These are phyloP conservation scores for Ranitomeya variabilis DNA, from an alignment of 2,113 vertebrate genomes.

Conservation along the genomic window DNA sequence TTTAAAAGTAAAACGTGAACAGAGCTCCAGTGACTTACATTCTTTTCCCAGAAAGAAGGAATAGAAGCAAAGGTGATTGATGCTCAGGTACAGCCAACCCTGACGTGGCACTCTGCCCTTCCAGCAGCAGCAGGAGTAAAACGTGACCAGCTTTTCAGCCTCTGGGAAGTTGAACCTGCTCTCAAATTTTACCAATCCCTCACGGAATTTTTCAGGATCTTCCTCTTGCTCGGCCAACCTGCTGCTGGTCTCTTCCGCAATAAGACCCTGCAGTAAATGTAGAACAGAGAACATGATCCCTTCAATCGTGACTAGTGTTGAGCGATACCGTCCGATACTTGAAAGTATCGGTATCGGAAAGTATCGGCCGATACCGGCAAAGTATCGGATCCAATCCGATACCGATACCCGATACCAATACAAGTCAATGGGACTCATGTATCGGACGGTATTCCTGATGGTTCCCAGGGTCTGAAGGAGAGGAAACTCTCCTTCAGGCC, in stretches of 20 bases:
- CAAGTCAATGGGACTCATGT: no score
- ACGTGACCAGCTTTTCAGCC: conserved; percentile 90
- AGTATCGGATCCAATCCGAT: no score
- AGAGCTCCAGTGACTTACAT: conserved; percentile 73
- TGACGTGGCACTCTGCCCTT: conserved; percentile 95
- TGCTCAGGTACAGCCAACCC: conserved; percentile 95
- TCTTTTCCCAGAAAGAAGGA: conserved; percentile 97
- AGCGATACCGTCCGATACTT: no score
- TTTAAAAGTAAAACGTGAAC: neutral
- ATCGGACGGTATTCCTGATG: no score
- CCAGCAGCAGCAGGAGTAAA: conserved; percentile 97
- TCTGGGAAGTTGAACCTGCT: conserved; percentile 88
- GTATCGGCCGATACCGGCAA: no score
- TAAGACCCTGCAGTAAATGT: conserved; percentile 80
- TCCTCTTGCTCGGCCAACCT: conserved; percentile 88
- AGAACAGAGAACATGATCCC: neutral
- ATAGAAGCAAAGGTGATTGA: conserved; percentile 96
- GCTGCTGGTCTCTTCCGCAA: conserved; percentile 88
- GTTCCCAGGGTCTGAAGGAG: no score
- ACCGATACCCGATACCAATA: no score
- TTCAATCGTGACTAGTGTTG: no score
- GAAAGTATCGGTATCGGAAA: no score
- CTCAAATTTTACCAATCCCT: conserved; percentile 87
- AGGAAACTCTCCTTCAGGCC: no score
- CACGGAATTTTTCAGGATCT: conserved; percentile 89